Conservation (phyloP, 37 sponge, comb jelly and placozoan genomes). For the Ianthella basta region DNA sequence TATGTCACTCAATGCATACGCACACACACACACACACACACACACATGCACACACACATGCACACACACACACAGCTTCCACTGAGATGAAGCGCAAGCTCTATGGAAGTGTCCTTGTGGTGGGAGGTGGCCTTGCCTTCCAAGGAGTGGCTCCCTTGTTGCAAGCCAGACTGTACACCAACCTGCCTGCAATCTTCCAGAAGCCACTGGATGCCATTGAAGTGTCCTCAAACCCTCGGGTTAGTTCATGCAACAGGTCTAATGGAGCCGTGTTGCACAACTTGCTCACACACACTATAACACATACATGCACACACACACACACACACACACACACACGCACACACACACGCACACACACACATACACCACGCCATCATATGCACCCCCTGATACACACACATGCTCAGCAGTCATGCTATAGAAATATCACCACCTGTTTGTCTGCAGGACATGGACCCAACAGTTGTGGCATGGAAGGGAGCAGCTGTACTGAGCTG, state of each 20-base stretch:
- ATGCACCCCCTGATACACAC: neutral
- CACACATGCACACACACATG: neutral
- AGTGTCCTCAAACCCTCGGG: conserved; percentile 77
- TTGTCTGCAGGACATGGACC: conserved; percentile 70
- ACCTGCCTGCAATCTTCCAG: conserved; percentile 42
- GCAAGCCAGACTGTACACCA: conserved; percentile 59
- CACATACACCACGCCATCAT: too few relatives aligned
- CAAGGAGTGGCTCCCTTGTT: conserved; percentile 63
- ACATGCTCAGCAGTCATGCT: too few relatives aligned
- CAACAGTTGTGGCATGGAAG: conserved; percentile 76
- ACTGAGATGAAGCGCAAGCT: conserved; percentile 83
- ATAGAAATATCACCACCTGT: neutral
- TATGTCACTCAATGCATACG: neutral
- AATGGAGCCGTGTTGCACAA: too few relatives aligned
- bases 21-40: neutral
- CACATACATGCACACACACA: neutral
- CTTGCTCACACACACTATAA: neutral
- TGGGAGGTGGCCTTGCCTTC: conserved; percentile 84
- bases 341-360: conserved; percentile 6
- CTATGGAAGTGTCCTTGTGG: conserved; percentile 75
- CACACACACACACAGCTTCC: conserved; percentile 44
- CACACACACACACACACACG: conserved; percentile 20
- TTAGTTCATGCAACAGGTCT: conserved; percentile 38
- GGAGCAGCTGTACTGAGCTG: conserved; percentile 85
- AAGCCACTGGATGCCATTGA: conserved; percentile 57